phyloP scores from a whole-genome alignment of 2,797 vertebrate genomes.

The Remorina albescens region DNA sequence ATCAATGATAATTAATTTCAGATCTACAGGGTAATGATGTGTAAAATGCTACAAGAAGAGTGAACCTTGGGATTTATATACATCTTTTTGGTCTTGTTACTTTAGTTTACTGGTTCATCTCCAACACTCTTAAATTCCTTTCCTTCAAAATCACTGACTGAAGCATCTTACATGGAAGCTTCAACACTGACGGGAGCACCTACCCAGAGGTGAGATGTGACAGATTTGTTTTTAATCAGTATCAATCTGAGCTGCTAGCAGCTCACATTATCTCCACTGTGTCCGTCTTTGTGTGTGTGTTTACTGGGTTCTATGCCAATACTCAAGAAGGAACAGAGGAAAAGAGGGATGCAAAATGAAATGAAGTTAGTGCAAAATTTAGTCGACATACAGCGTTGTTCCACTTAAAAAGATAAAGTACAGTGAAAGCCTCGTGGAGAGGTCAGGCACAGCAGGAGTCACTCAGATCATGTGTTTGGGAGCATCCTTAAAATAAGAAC shows the following conservation, averaged over 20 bases:
- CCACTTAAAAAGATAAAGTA: neutral
- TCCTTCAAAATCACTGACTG: no score
- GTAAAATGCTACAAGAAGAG: neutral
- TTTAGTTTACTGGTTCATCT: slow-evolving; percentile 26
- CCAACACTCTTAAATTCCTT: slow-evolving; percentile 26
- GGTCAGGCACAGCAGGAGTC: slow-evolving; percentile 12
- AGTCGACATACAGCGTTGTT: neutral
- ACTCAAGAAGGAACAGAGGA: neutral
- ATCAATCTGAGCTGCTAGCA: no score
- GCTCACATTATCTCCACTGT: no score
- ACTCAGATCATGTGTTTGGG: slow-evolving; percentile 12
- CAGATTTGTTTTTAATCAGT: no score
- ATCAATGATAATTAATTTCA: neutral
- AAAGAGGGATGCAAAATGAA: neutral
- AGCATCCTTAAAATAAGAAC: slow-evolving; percentile 4
- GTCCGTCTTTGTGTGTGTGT: no score
- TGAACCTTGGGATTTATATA: neutral
- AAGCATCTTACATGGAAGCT: no score
- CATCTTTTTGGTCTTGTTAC: neutral
- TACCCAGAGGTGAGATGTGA: no score
- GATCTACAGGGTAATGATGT: no score
- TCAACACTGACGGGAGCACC: no score
- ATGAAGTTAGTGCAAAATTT: neutral
- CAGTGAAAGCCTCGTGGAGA: neutral
- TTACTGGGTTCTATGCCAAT: neutral